Evolutionary conservation across 2,113 vertebrate species (phyloP), one percentile per base, ranked within the genome.

Genomic region (Eleginops maclovinus): DNA sequence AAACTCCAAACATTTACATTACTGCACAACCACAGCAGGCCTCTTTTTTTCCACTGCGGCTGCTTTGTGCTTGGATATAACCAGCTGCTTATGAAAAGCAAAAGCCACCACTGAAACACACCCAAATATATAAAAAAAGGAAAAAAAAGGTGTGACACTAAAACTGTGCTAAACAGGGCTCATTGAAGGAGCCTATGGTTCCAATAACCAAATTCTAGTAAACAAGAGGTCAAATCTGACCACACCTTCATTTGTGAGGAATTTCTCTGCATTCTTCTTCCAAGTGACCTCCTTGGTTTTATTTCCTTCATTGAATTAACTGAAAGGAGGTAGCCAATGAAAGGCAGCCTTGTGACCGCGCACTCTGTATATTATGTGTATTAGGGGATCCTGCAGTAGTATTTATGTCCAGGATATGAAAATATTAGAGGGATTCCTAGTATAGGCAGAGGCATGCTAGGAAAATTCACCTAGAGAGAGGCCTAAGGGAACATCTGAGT

Each of bases 1-100:
- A 94, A 94, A 92, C 90, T 91, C 88, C 86, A 93, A 94, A 93
- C 91, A 93, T 94, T 93, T 93, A 93, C 91, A 93, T 93, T 92
- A 91, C 89, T 88, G 84, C 90, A 86, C 53, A 84, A 92, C 90
- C 91, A 85, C 92, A 89, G 79, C 75, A 84, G 85, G 81, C 81
- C 87, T 85, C 68, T 17, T 61, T 81, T 81, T 79, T 41, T 22
- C 79, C 80, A 81, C 85, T 93, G 92, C 62, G 88, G 91, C 85
- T 88, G 86, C 85, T 93, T 92, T 87, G 75, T 72, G 83, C 87
- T 88, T 19, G 77, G 87, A 74, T 92, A 88, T 79, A 88, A 89
- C 83, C 78, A 88, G 88, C 88, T 91, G 87, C 84, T 91, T 90
- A 91, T 90, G 90, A 93, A 93, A 86, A 92, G 89, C 89, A 85